Conservation (phyloP, 2,888 invertebrate genomes). For the Petrophora chlorosata region DNA sequence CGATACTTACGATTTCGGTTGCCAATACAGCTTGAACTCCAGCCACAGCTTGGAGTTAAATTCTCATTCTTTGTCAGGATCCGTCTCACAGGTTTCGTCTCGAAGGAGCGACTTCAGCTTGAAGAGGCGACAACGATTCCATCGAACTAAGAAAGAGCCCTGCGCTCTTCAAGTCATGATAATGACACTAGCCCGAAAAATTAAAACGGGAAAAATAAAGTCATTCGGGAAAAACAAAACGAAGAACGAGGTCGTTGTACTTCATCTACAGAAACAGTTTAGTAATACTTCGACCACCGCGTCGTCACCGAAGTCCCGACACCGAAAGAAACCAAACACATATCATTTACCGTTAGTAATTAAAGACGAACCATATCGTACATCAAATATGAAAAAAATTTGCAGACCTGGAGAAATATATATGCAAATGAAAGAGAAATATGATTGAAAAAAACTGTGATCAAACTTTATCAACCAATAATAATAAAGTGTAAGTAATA, state of each 20-base stretch:
- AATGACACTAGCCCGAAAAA: conserved; percentile 46
- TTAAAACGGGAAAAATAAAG: conserved; percentile 35
- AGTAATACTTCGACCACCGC: conserved; percentile 39
- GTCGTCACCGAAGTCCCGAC: conserved; percentile 28
- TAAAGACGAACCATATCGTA: conserved; percentile 39
- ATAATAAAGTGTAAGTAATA: neutral
- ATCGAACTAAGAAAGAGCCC: conserved; percentile 29
- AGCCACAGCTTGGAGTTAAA: conserved; percentile 56
- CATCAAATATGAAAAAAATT: conserved; percentile 41
- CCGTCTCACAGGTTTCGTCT: conserved; percentile 46
- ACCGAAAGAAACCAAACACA: too few relatives aligned
- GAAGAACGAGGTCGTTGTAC: conserved; percentile 47
- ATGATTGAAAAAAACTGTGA: too few relatives aligned
- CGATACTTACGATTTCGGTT: conserved; percentile 46
- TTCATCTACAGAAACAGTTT: conserved; percentile 43
- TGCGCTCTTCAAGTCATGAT: conserved; percentile 45
- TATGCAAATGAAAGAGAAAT: too few relatives aligned
- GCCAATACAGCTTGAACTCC: conserved; percentile 52
- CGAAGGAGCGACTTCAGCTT: conserved; percentile 39
- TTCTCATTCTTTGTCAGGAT: conserved; percentile 50
- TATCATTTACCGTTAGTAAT: conserved; percentile 48
- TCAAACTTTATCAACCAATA: too few relatives aligned
- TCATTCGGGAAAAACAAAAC: neutral
- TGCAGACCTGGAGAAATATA: conserved; percentile 54
- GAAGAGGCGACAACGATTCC: conserved; percentile 36